These are phyloP conservation scores for Gerosis bhagava DNA, from an alignment of 2,888 invertebrate genomes.

Conservation along the genomic window DNA sequence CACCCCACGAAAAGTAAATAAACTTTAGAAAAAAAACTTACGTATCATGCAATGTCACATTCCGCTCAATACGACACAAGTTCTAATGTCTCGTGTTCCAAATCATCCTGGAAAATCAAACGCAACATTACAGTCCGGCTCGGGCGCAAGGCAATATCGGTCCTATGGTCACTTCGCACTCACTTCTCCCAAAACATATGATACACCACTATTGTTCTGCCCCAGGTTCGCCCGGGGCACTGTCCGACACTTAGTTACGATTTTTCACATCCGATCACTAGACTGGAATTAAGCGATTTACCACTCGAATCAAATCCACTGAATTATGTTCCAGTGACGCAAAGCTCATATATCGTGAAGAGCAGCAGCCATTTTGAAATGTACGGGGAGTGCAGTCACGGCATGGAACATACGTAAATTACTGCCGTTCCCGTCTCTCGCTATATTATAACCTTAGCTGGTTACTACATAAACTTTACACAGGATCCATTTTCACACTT, in stretches of 20 bases:
- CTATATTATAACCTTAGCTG: conserved; percentile 49
- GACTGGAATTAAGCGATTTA: conserved; percentile 65
- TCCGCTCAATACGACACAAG: conserved; percentile 78
- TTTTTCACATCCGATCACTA: conserved; percentile 65
- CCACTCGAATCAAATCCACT: conserved; percentile 68
- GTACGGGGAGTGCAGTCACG: conserved; percentile 82
- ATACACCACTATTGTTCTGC: conserved; percentile 71
- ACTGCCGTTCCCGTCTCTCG: conserved; percentile 57
- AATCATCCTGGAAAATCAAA: conserved; percentile 76
- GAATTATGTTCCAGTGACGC: conserved; percentile 82
- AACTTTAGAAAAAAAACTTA: conserved; percentile 69
- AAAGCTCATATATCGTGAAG: conserved; percentile 83
- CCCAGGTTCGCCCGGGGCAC: conserved; percentile 56
- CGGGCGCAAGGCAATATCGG: conserved; percentile 78
- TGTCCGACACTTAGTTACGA: conserved; percentile 57
- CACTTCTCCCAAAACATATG: conserved; percentile 80
- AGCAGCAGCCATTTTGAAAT: conserved; percentile 84
- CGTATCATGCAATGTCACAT: conserved; percentile 82
- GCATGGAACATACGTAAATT: conserved; percentile 80
- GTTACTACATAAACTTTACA: conserved; percentile 63
- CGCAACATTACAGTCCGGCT: conserved; percentile 76
- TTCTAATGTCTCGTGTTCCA: conserved; percentile 72
- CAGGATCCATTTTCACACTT: conserved; percentile 72
- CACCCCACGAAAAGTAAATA: conserved; percentile 72
- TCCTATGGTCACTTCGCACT: conserved; percentile 77